Percentiles rank a stretch among this genome's conserved stretches.
These are phyloP conservation scores for Penaeus vannamei DNA, from an alignment of 1,140 invertebrate genomes.

Conservation along the genomic window DNA sequence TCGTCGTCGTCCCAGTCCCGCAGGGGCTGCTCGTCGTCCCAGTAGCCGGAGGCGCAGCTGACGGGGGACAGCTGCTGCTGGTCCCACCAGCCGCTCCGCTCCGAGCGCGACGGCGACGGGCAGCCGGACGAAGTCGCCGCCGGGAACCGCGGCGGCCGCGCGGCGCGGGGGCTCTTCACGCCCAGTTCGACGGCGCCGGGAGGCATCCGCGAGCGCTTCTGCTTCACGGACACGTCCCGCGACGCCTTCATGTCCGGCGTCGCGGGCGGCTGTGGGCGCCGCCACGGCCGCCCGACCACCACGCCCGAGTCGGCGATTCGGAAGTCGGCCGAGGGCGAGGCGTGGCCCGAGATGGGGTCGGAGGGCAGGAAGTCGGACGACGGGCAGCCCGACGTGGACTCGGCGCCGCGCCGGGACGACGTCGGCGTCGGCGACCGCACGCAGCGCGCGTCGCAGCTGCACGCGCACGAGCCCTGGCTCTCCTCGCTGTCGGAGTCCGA, in stretches of 20 bases:
- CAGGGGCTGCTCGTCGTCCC: constrained; percentile 10
- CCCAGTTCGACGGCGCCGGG: not conserved
- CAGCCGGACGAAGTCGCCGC: constrained; percentile 29
- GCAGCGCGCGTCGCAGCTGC: constrained; percentile 44
- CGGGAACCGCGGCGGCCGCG: not conserved
- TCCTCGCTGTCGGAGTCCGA: constrained; percentile 41
- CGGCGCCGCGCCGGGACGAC: constrained; percentile 36
- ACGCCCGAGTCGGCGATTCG: constrained; percentile 3
- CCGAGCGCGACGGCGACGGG: constrained; percentile 35
- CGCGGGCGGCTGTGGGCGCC: constrained; percentile 17
- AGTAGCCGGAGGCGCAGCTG: constrained; percentile 46
- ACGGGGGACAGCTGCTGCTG: constrained; percentile 45
- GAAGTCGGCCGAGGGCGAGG: constrained; percentile 33
- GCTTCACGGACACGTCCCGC: too few relatives aligned
- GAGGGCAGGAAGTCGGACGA: constrained; percentile 51
- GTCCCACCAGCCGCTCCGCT: constrained; percentile 44
- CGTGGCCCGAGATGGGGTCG: constrained; percentile 33
- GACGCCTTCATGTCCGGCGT: too few relatives aligned
- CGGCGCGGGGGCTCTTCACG: too few relatives aligned
- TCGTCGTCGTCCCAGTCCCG: not conserved
- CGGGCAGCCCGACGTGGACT: constrained; percentile 44
- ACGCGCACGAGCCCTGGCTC: constrained; percentile 48
- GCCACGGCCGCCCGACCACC: not conserved
- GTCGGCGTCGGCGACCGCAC: constrained; percentile 37
- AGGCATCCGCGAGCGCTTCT: not conserved